These are phyloP conservation scores for Onthophagus sagittarius DNA, from an alignment of 2,888 invertebrate genomes.

Conservation along the genomic window DNA sequence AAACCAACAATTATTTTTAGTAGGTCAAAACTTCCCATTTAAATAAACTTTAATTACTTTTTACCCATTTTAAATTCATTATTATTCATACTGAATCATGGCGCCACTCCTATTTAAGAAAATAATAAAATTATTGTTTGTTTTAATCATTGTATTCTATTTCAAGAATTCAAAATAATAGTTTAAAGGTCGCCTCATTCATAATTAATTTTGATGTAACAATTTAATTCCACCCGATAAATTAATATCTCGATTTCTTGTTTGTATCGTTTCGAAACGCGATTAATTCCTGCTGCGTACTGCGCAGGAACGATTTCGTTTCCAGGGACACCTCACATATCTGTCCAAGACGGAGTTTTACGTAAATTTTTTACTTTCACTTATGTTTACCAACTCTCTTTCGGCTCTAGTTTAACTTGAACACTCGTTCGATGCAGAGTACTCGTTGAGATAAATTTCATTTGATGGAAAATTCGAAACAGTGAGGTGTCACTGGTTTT, in stretches of 20 bases:
- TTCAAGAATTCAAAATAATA: neutral
- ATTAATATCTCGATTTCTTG: too few relatives aligned
- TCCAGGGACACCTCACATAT: conserved; percentile 31
- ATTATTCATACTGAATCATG: neutral
- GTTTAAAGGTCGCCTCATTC: too few relatives aligned
- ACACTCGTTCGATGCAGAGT: conserved; percentile 1
- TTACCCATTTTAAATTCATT: neutral
- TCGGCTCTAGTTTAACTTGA: conserved; percentile 32
- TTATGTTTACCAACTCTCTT: conserved; percentile 19
- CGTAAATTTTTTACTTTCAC: neutral
- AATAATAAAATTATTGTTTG: neutral
- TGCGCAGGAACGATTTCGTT: conserved; percentile 20
- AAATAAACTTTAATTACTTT: neutral
- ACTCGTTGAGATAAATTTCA: neutral
- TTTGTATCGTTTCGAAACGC: neutral
- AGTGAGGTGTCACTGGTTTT: conserved; percentile 31
- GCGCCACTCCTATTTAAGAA: neutral
- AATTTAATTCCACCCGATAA: too few relatives aligned
- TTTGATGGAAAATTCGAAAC: conserved; percentile 3
- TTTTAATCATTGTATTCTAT: neutral
- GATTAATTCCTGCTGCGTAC: neutral
- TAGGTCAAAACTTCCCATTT: neutral
- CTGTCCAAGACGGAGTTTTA: neutral
- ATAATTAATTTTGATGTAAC: neutral
- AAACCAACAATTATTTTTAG: neutral